Base-by-base conservation (phyloP, 2,113 vertebrate species). In the Xiphias gladius region DNA sequence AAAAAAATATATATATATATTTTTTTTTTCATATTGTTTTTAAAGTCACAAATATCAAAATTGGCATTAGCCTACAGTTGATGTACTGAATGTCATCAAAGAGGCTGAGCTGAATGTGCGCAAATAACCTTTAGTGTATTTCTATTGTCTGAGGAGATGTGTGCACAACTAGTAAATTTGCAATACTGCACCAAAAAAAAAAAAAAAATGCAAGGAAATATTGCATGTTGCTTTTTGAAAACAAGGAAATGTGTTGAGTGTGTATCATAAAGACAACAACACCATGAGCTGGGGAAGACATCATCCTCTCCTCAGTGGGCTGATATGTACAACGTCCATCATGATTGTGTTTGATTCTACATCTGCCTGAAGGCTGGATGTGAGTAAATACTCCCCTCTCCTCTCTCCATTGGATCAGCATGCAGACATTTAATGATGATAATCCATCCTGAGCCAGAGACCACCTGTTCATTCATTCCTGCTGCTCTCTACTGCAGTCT, bases 401-500 rank as follows among this genome's bases (percentile, higher is more conserved):
- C 19, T 69, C 48, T 64, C 52, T 61, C 24, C 52, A 35, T n/a
- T 59, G 64, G 76, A 75, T 91, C 76, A 80, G 71, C 71, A 72
- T 30, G 63, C 61, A 66, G 65, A 78, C 63, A 73, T 77, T 52
- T 50, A 73, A 83, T 80, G 79, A 80, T 64, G 78, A 87, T 93
- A 91, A 94, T 93, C 91, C 75, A 62, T 68, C 48, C 67, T 43
- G 64, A 87, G 46, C 73, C 75, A 82, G 57, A 70, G 80, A 78
- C 88, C 93, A 91, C 88, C 87, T 91, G 92, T 88, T 90, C 84
- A 78, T 73, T 46, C 26, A 55, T 79, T 83, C 71, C 28, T 65
- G 26, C 22, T 35, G 41, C 35, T 82, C 80, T 92, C 79, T 92
- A 76, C 88, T 89, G 84, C 83, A 10, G 11, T 58, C 89, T 90